Percentiles rank a stretch among this genome's conserved stretches.
Evolutionary conservation across 2,888 invertebrate genomes (phyloP).

Genomic region (Athetis lepigone): DNA sequence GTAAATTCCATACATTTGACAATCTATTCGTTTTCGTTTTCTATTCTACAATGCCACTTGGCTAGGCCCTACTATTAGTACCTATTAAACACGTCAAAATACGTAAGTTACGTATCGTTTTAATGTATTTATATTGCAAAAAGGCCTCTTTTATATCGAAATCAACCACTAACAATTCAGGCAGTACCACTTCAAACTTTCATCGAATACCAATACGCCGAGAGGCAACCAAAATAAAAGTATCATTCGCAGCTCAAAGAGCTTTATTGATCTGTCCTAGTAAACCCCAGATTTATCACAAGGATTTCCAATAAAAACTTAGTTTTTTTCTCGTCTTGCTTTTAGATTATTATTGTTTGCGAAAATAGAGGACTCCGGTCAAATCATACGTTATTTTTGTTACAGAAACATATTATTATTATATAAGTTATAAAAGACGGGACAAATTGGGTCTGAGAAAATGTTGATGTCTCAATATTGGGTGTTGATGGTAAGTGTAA

Average conservation of each 20-base stretch:
- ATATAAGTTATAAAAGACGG: background rate
- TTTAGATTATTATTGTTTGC: constrained; percentile 28
- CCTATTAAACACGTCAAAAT: too few species aligned
- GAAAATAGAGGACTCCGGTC: background rate
- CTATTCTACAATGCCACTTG: too few species aligned
- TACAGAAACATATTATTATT: background rate
- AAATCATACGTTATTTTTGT: constrained; percentile 4
- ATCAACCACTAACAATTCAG: background rate
- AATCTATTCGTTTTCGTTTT: too few species aligned
- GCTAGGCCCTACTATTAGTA: too few species aligned
- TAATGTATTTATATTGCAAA: too few species aligned
- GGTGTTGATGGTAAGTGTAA: background rate
- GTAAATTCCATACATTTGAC: too few species aligned
- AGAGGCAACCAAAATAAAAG: background rate
- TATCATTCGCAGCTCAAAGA: constrained; percentile 11
- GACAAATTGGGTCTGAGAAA: background rate
- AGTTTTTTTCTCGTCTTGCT: constrained; percentile 30
- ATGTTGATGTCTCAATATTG: background rate
- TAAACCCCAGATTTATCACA: constrained; percentile 31
- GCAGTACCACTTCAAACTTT: background rate
- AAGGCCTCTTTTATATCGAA: too few species aligned
- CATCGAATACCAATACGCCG: constrained; percentile 10
- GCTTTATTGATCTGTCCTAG: constrained; percentile 39
- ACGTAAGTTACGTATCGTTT: too few species aligned
- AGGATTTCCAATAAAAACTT: constrained; percentile 33